These are phyloP conservation scores for Nansenia antarctica DNA, from an alignment of 2,113 vertebrate species.

Conservation along the genomic window DNA sequence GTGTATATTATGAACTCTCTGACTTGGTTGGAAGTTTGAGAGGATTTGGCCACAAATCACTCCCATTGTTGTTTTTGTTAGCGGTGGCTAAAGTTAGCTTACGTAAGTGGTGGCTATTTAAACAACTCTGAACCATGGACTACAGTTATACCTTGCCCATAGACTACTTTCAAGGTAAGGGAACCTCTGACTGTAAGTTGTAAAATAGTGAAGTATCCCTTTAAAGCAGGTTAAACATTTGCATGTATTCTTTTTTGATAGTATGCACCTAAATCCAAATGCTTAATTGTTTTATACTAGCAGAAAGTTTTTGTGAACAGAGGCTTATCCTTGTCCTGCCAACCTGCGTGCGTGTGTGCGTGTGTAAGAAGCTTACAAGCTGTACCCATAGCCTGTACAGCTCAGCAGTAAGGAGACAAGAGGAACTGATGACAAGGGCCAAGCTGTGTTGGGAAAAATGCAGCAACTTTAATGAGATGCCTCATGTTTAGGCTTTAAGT, in stretches of 20 bases:
- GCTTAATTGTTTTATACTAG: slow-evolving; percentile 34
- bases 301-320: slow-evolving; percentile 48
- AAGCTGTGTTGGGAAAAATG: slow-evolving; percentile 33
- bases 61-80: too few species aligned
- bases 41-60: too few species aligned
- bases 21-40: too few species aligned
- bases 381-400: slow-evolving; percentile 25
- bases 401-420: slow-evolving; percentile 37
- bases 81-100: too few species aligned
- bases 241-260: slow-evolving; percentile 40
- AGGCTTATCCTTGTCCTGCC: slow-evolving; percentile 48
- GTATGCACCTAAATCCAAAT: slow-evolving; percentile 47
- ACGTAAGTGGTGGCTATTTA: too few species aligned
- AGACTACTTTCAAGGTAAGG: too few species aligned
- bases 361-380: slow-evolving; percentile 67
- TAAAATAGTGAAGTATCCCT: not conserved
- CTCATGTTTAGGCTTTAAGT: slow-evolving; percentile 28
- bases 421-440: slow-evolving; percentile 20
- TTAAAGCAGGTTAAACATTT: not conserved
- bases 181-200: too few species aligned
- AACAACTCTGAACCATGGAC: too few species aligned
- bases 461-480: slow-evolving; percentile 4
- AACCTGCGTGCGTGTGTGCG: slow-evolving; percentile 8
- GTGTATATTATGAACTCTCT: too few species aligned
- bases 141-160: too few species aligned